Base-by-base conservation (phyloP, 2,888 invertebrate species). In the Priocnemis perturbator region DNA sequence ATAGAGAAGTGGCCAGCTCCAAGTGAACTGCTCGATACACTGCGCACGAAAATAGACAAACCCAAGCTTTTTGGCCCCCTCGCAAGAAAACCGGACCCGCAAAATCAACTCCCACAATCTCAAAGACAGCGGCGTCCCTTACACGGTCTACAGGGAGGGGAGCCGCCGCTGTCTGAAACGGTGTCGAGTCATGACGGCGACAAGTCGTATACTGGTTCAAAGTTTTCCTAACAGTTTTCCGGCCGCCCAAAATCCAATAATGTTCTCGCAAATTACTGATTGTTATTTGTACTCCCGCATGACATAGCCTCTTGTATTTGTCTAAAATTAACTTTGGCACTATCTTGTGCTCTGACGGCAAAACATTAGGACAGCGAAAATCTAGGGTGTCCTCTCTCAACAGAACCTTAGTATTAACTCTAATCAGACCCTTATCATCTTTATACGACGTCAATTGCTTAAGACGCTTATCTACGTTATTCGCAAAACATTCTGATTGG, bases 281-380 rank as follows among this genome's bases (percentile, higher is more conserved):
- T 78, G 85, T 3, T 3, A 47, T 55, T 55, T 19, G 21, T 2
- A 82, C 69, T 5, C 86, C 82, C 0, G 77, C 66, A 71, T 89
- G 89, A 67, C 87, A 87, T 0, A 83, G 83, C 0, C 85, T 87
- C 66, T 89, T 88, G 68, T 90, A 88, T 11, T 77, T 80, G 59
- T 78, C 85, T 4, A 88, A 82, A 7, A 71, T 74, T 0, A 47
- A 11, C 3, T 5, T 3, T 47, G 3, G 15, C 15, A 47, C 47
- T 3, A 47, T 11, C 17, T 3, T 3, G 60, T 65, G 79, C 17
- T 62, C 65, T 0, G 58, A 60, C 3, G 47, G 47, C 47, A 47
- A 17, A 11, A 11, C 47, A 2, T 5, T 11, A 15, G 47, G 47
- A 47, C 17, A 47, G 2, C 47, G 47, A 47, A 47, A 47, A 17